Conservation (phyloP, 2,888 invertebrate genomes). For the Papilio protenor region DNA sequence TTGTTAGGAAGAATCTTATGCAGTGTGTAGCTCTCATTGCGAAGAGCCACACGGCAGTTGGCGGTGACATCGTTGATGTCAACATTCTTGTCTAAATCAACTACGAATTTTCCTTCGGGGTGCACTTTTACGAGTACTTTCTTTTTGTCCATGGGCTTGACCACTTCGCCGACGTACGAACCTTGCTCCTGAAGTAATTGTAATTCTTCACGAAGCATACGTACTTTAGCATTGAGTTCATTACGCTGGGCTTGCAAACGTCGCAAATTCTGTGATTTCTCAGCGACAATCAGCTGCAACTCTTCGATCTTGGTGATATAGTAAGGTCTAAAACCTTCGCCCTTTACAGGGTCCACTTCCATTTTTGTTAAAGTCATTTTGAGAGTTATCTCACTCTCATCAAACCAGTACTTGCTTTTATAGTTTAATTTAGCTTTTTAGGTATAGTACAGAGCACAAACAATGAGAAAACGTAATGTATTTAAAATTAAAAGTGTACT, state of each 20-base stretch:
- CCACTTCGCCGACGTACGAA: slow-evolving; percentile 99
- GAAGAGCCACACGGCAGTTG: slow-evolving; percentile 97
- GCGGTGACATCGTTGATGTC: slow-evolving; percentile 99
- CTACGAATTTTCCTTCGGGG: slow-evolving; percentile 99
- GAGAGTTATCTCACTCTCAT: slow-evolving; percentile 51
- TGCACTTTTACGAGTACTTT: slow-evolving; percentile 99
- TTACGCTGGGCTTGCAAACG: slow-evolving; percentile 99
- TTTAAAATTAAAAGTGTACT: slow-evolving; percentile 46
- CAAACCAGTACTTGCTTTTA: slow-evolving; percentile 13
- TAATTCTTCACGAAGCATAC: slow-evolving; percentile 98
- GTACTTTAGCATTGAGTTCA: slow-evolving; percentile 99
- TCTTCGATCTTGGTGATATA: slow-evolving; percentile 99
- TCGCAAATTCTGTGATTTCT: slow-evolving; percentile 98
- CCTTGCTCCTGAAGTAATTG: slow-evolving; percentile 99
- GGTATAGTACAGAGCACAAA: not conserved
- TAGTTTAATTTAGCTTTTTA: slow-evolving; percentile 16
- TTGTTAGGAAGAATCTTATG: slow-evolving; percentile 99
- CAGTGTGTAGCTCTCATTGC: slow-evolving; percentile 99
- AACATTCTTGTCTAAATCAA: slow-evolving; percentile 99
- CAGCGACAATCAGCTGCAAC: slow-evolving; percentile 97
- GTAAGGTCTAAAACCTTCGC: slow-evolving; percentile 97
- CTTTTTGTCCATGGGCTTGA: slow-evolving; percentile 99
- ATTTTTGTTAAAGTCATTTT: slow-evolving; percentile 84
- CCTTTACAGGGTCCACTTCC: slow-evolving; percentile 89
- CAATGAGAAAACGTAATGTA: slow-evolving; percentile 19